Conservation (phyloP, 2,888 invertebrate genomes). For the Erebia aethiops region DNA sequence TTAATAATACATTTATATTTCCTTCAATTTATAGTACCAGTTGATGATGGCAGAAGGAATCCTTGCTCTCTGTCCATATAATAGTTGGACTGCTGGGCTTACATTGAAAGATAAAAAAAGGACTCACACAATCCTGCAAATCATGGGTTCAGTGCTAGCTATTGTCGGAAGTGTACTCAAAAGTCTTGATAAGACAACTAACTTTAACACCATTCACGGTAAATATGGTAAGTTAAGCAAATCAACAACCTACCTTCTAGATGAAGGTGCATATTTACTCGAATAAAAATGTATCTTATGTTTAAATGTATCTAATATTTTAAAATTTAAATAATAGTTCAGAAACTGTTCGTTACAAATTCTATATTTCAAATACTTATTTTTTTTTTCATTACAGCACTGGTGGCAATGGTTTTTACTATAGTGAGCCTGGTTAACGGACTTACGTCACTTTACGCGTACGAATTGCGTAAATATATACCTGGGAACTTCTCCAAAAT, state of each 20-base stretch:
- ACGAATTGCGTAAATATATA: conserved; percentile 52
- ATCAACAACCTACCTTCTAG: neutral
- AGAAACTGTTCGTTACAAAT: neutral
- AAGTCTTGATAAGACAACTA: conserved; percentile 50
- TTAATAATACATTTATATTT: neutral
- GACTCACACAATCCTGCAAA: conserved; percentile 64
- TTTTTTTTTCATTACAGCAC: conserved; percentile 47
- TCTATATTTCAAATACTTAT: neutral
- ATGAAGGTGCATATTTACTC: too few relatives aligned
- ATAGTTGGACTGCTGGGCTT: conserved; percentile 64
- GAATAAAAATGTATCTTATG: too few relatives aligned
- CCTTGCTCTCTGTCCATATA: conserved; percentile 58
- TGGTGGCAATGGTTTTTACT: conserved; percentile 63
- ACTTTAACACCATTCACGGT: conserved; percentile 63
- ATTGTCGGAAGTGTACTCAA: conserved; percentile 61
- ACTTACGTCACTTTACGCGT: conserved; percentile 57
- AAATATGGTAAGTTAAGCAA: conserved; percentile 49
- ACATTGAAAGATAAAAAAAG: conserved; percentile 60
- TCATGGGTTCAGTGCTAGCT: conserved; percentile 62
- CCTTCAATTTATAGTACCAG: conserved; percentile 56
- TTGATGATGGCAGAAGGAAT: conserved; percentile 70
- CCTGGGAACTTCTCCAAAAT: conserved; percentile 57
- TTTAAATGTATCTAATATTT: too few relatives aligned
- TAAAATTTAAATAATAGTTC: too few relatives aligned
- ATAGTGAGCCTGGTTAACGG: conserved; percentile 60